Evolutionary conservation across 2,797 vertebrate genomes (phyloP).

Genomic region (Tragelaphus eurycerus): DNA sequence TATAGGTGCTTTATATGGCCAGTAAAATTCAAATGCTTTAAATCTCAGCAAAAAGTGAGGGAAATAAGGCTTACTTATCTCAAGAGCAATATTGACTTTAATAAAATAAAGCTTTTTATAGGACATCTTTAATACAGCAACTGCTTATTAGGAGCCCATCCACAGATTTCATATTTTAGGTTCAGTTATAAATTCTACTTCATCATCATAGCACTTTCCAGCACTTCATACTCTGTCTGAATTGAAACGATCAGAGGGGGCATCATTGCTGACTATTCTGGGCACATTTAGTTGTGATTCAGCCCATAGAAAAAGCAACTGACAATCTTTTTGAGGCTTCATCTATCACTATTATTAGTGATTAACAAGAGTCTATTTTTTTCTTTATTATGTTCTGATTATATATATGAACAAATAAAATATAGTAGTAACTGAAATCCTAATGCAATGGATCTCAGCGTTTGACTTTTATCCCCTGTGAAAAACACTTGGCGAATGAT

Average conservation of each 20-base stretch:
- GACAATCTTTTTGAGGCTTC: background rate
- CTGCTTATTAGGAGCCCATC: background rate
- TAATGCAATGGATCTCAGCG: background rate
- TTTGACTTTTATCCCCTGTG: background rate
- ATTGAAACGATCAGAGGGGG: background rate
- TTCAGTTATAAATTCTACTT: constrained; percentile 31
- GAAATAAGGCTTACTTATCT: background rate
- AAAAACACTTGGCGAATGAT: constrained; percentile 8
- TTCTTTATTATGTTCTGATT: constrained; percentile 6
- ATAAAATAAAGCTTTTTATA: background rate
- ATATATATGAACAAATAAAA: background rate
- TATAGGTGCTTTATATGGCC: background rate
- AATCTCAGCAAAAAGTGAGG: background rate
- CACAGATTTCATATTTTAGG: background rate
- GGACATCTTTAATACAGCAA: background rate
- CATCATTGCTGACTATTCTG: background rate
- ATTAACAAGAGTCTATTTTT: constrained; percentile 8
- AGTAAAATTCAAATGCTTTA: background rate
- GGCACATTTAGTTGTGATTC: background rate
- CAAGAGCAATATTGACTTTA: background rate
- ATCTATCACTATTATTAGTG: background rate
- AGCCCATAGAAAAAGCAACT: background rate
- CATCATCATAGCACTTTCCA: background rate
- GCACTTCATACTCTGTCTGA: background rate
- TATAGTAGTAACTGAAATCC: background rate